Conservation (phyloP, 2,113 vertebrate species). For the Ellobius talpinus region DNA sequence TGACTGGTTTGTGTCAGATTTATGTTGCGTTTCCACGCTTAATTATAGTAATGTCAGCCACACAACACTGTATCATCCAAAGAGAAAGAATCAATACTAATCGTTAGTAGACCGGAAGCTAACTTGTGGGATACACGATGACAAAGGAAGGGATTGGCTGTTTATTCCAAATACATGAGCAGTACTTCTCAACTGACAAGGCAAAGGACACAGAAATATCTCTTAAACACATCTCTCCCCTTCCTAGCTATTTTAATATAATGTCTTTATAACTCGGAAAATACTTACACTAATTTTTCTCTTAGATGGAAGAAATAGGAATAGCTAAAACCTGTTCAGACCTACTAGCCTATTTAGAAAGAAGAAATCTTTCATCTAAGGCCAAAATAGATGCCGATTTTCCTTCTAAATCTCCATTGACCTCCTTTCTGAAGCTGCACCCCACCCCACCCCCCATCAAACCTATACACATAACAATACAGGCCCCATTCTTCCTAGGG, state of each 20-base stretch:
- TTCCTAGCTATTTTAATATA: not conserved
- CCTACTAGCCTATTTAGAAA: not conserved
- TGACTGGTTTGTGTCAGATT: slow-evolving; percentile 66
- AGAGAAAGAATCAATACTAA: slow-evolving; percentile 44
- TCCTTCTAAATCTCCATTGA: slow-evolving; percentile 47
- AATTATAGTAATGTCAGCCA: slow-evolving; percentile 57
- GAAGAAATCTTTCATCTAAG: slow-evolving; percentile 20
- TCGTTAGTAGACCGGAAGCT: slow-evolving; percentile 30
- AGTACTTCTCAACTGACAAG: not conserved
- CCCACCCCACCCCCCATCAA: slow-evolving; percentile 6
- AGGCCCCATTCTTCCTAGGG: not conserved
- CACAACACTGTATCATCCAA: not conserved
- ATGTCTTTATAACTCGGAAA: slow-evolving; percentile 27
- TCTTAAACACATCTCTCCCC: not conserved
- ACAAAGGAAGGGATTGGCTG: slow-evolving; percentile 15
- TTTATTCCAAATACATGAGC: slow-evolving; percentile 30
- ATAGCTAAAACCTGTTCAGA: not conserved
- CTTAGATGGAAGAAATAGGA: slow-evolving; percentile 25
- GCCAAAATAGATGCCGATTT: slow-evolving; percentile 19
- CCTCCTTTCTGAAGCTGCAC: slow-evolving; percentile 50
- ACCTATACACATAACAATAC: slow-evolving; percentile 41
- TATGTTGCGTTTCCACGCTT: slow-evolving; percentile 49
- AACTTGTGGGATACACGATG: not conserved
- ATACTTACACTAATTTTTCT: slow-evolving; percentile 26
- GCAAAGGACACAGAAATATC: not conserved